Conservation (phyloP, 2,113 vertebrate species). For the Connochaetes taurinus region DNA sequence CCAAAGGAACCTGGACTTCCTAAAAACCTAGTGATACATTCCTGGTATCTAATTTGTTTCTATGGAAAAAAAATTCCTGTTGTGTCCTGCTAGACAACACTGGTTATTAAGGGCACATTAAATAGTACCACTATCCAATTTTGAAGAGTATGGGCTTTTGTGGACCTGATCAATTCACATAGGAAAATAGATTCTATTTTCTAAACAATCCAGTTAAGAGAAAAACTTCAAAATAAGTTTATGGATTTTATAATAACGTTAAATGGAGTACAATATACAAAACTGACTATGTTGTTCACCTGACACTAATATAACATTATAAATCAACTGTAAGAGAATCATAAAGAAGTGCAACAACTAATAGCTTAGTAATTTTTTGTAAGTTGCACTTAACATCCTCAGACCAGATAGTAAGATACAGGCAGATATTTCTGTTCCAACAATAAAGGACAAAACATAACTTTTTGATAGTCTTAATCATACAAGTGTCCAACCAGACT, state of each 20-base stretch:
- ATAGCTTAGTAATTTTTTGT: background rate
- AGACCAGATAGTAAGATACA: background rate
- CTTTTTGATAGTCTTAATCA: background rate
- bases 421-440: background rate
- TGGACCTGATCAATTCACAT: background rate
- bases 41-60: background rate
- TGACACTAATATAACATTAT: background rate
- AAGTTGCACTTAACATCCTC: background rate
- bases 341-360: background rate
- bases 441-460: background rate
- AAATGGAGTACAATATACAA: background rate
- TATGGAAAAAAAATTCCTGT: background rate
- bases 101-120: background rate
- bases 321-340: background rate
- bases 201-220: background rate
- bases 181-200: constrained; percentile 19
- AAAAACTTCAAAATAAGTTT: background rate
- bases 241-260: background rate
- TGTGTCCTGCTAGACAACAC: background rate
- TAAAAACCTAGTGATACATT: background rate
- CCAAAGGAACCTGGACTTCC: background rate
- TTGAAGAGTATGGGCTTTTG: background rate
- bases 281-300: background rate
- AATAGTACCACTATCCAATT: background rate
- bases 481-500: background rate